A percentile compares a stretch with the other conserved stretches of the same genome.
Evolutionary conservation across 2,888 invertebrate genomes (phyloP).

Genomic region (Yponomeuta evonymella): DNA sequence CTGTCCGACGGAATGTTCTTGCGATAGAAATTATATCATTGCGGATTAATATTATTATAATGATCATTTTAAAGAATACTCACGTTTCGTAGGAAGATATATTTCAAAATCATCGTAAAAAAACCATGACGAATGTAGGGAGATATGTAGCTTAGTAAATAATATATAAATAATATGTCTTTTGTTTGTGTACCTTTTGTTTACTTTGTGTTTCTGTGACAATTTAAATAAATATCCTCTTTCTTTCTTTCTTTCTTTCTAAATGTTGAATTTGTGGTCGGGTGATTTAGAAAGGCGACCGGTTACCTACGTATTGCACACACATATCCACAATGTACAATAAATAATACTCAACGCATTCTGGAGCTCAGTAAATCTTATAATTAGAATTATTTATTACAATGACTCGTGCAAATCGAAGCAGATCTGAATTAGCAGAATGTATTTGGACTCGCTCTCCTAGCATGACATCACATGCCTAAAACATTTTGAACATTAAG

Average conservation of each 20-base stretch:
- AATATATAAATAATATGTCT: no score
- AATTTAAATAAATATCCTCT: no score
- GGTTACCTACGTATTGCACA: not conserved
- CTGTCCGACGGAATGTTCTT: constrained; percentile 4
- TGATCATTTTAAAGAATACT: not conserved
- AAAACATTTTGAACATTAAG: constrained; percentile 10
- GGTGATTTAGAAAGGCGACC: not conserved
- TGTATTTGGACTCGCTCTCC: not conserved
- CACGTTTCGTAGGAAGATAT: not conserved
- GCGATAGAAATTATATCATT: constrained; percentile 5
- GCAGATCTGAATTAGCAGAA: not conserved
- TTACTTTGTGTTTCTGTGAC: no score
- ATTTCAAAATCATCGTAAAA: not conserved
- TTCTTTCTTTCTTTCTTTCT: no score
- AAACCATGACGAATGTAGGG: not conserved
- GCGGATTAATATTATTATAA: not conserved
- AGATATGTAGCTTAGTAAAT: not conserved
- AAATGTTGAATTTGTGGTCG: not conserved
- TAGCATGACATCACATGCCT: constrained; percentile 6
- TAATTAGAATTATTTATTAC: constrained; percentile 1
- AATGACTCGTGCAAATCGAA: not conserved
- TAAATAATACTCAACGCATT: not conserved
- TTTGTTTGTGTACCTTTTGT: no score
- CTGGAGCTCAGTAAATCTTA: not conserved
- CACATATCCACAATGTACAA: not conserved